Evolutionary conservation across 2,113 vertebrate genomes (phyloP), one percentile per base, ranked within the genome.

Genomic region (Otus sunia): DNA sequence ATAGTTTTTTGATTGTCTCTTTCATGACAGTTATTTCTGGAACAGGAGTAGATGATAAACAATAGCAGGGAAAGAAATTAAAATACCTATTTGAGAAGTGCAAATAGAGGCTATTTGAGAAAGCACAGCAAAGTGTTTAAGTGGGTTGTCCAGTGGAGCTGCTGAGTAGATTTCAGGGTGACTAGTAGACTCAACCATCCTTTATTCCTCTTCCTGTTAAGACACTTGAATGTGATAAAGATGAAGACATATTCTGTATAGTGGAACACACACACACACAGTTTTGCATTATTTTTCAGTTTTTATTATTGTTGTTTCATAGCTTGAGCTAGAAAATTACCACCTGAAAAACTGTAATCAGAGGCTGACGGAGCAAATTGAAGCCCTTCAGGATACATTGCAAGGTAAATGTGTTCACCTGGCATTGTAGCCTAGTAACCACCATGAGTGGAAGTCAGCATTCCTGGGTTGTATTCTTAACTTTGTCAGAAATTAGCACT

Each of bases 301-400:
- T 86, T 94, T 83, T 93, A 15, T 88, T 91, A 52, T 95, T 95
- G 53, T 92, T 90, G 53, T 94, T 95, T 94, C 47, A 30, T 92
- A 99, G 99, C 99, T 99, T 97, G 99, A 99, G 96, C 96, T 98
- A 50, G 99, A 99, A 97, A 99, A 99, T 98, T 99, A 99, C 93
- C 98, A 98, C 85, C 95, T 99, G 96, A 99, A 98, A 97, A 96
- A 92, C 91, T 98, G 96, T 60, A 99, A 99, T 95, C 93, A 97
- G 95, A 99, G 96, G 74, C 98, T 99, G 96, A 97, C 91, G 0
- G 99, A 99, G 58, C 99, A 99, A 97, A 98, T 99, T 71, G 96
- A 98, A 93, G 63, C 97, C 66, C 98, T 99, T 95, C 99, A 98
- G 92, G 98, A 98, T 91, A 98, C 99, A 58, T 92, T 99, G 11